Conservation (phyloP, 35 echinoderm and acorn worm genomes). For the Lytechinus variegatus region DNA sequence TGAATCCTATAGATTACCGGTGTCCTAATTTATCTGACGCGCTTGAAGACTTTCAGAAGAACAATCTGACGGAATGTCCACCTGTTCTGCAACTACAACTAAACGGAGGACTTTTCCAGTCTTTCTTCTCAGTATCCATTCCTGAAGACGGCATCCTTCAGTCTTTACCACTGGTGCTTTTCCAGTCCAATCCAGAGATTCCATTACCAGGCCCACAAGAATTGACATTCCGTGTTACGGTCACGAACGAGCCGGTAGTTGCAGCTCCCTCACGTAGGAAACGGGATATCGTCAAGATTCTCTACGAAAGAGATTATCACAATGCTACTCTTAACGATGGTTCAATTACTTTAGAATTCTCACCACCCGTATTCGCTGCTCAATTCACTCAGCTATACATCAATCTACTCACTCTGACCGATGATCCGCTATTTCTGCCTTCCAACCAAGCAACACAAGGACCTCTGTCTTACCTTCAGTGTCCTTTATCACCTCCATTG, state of each 20-base stretch:
- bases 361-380: not conserved
- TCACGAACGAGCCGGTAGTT: not conserved
- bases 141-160: not conserved
- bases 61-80: not conserved
- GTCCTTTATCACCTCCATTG: constrained; percentile 12
- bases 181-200: not conserved
- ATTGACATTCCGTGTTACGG: not conserved
- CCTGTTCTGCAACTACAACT: not conserved
- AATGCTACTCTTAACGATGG: not conserved
- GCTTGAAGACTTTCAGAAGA: not conserved
- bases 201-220: no score
- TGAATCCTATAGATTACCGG: not conserved
- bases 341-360: not conserved
- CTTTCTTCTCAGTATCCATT: not conserved
- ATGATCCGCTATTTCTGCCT: not conserved
- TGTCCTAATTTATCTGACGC: not conserved
- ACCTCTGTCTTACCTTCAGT: not conserved
- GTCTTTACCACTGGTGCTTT: not conserved
- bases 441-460: not conserved
- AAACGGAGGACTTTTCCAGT: not conserved
- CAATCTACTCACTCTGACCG: not conserved
- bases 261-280: not conserved
- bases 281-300: not conserved
- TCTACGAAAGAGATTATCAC: constrained; percentile 1
- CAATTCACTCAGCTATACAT: not conserved